Evolutionary conservation across 1,140 invertebrate species (phyloP).

Genomic region (Drosophila bocqueti): DNA sequence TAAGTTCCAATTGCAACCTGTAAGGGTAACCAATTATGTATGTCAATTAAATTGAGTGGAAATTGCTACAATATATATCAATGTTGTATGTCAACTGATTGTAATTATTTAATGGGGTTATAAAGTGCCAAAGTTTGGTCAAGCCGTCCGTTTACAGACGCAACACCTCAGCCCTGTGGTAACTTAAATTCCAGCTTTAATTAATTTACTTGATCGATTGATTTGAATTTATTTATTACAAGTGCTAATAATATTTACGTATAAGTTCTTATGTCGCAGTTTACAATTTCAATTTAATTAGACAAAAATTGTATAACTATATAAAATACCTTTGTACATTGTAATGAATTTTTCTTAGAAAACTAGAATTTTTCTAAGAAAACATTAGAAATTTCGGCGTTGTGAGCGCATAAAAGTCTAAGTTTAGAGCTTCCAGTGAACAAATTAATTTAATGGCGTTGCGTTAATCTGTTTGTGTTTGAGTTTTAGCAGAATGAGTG

Average conservation of each 20-base stretch:
- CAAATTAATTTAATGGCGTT: constrained; percentile 19
- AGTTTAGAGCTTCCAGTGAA: not conserved
- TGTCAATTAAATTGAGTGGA: not conserved
- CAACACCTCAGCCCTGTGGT: not conserved
- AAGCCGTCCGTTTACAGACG: too few relatives aligned
- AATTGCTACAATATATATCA: not conserved
- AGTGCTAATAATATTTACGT: too few relatives aligned
- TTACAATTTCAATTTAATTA: not conserved
- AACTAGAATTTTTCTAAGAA: not conserved
- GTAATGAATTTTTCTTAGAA: too few relatives aligned
- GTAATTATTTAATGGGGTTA: not conserved
- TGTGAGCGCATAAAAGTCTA: not conserved
- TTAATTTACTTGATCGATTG: not conserved
- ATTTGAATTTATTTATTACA: not conserved
- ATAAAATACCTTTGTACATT: not conserved
- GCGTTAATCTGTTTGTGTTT: constrained; percentile 26
- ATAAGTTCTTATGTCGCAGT: not conserved
- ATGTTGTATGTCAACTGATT: not conserved
- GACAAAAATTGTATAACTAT: not conserved
- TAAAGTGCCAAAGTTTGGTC: too few relatives aligned
- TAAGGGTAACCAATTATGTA: not conserved
- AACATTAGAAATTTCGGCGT: too few relatives aligned
- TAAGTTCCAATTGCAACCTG: too few relatives aligned
- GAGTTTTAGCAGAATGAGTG: constrained; percentile 7
- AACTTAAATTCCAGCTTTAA: not conserved